Percentiles rank a stretch among this genome's conserved stretches.
phyloP scores from a whole-genome alignment of 2,888 invertebrate species.

The Minunthozetes semirufus region DNA sequence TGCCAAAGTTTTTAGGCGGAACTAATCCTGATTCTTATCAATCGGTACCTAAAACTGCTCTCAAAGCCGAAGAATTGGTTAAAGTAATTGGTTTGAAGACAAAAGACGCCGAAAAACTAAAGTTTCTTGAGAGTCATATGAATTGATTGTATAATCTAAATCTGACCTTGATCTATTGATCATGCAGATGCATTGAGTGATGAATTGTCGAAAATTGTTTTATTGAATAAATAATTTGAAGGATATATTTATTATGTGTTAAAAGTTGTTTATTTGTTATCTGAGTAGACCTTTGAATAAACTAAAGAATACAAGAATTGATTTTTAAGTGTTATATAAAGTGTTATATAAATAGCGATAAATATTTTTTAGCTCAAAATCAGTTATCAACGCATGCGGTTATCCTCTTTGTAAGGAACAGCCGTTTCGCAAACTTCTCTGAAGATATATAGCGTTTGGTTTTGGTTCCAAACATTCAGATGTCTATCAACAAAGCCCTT shows the following conservation, averaged over 20 bases:
- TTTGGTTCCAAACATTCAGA: neutral
- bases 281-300: neutral
- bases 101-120: conserved; percentile 27
- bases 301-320: neutral
- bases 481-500: conserved; percentile 1
- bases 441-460: neutral
- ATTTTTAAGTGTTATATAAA: neutral
- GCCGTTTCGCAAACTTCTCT: neutral
- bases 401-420: neutral
- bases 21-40: conserved; percentile 6
- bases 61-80: conserved; percentile 25
- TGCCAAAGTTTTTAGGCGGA: conserved; percentile 29
- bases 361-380: neutral
- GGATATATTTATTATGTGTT: neutral
- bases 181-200: too few species aligned
- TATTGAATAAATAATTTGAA: too few species aligned
- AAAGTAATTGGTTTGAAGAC: neutral
- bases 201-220: neutral
- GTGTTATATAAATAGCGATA: neutral
- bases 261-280: neutral
- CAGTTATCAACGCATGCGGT: conserved; percentile 23
- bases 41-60: conserved; percentile 15
- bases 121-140: conserved; percentile 12
- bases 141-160: conserved; percentile 2
- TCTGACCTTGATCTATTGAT: neutral